Base-by-base conservation (phyloP, 2,113 vertebrate species). In the Ailurus styani region DNA sequence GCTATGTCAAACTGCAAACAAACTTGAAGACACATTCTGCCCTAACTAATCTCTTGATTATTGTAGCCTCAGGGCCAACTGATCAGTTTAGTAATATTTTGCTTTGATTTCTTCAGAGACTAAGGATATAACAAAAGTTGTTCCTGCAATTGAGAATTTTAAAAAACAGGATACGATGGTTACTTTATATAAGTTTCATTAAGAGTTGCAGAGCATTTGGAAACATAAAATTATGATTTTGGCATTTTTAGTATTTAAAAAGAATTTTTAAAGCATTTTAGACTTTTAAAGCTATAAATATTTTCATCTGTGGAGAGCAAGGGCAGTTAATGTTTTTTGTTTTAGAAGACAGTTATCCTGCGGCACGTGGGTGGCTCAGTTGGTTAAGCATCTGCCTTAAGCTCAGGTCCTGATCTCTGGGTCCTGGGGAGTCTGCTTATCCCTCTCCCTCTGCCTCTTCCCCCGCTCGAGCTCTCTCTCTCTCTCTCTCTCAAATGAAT, bases 111-210 rank as follows among this genome's bases (percentile, higher is more conserved):
- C 75, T 93, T 87, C 29, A 95, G 25, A 79, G 54, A 81, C 47
- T 77, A 34, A n/a, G 42, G 10, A 31, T 78, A 37, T 70, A 97
- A 85, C 25, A 90, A 73, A 97, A 96, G 27, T 87, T 82, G 34
- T 75, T 40, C 82, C 90, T 86, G 34, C 29, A 86, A 8, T 66
- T 89, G 47, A 90, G 8, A 89, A 52, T 78, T 94, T 89, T 90
- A n/a, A 7, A 55, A 81, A 66, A 62, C 50, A 92, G 29, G 47
- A 75, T 3, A 47, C 89, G 21, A 13, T 47, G 9, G 40, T 85
- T 95, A 78, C n/a, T 94, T 96, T 86, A 66, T 95, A 13, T 92
- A 75, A 94, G 57, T 93, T 87, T 92, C 23, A 78, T 90, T 83
- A 87, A 83, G 11, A 91, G n/a, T 89, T 96, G 6, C 21, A 89